phyloP scores from a whole-genome alignment of 2,113 vertebrate genomes.

The Desmodus rotundus region DNA sequence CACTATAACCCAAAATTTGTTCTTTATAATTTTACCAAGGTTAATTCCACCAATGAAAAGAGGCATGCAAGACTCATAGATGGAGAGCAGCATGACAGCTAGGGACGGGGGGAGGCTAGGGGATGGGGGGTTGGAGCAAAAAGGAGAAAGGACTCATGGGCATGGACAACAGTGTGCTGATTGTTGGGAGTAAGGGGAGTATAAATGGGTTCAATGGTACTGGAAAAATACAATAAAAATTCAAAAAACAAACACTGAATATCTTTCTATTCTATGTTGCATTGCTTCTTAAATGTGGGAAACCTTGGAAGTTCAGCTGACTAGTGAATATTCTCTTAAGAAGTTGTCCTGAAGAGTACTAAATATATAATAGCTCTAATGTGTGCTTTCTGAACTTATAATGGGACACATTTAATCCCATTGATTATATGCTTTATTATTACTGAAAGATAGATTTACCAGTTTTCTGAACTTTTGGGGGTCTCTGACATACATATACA shows the following conservation, averaged over 20 bases:
- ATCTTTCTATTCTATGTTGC: not conserved
- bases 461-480: not conserved
- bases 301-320: not conserved
- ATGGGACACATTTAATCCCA: not conserved
- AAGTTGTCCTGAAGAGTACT: not conserved
- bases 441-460: not conserved
- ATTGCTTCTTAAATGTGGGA: slow-evolving; percentile 8
- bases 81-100: too few relatives aligned
- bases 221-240: too few relatives aligned
- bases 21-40: slow-evolving; percentile 47
- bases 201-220: too few relatives aligned
- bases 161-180: too few relatives aligned
- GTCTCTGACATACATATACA: not conserved
- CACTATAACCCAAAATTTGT: not conserved
- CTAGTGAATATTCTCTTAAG: not conserved
- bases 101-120: too few relatives aligned
- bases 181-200: too few relatives aligned
- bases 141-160: too few relatives aligned
- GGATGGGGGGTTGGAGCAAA: too few relatives aligned
- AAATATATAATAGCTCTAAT: not conserved
- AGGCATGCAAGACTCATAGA: not conserved
- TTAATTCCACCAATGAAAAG: slow-evolving; percentile 47
- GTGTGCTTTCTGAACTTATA: not conserved
- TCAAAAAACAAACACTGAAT: not conserved
- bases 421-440: not conserved